phyloP scores from a whole-genome alignment of 1,140 invertebrate genomes.

The Ceratina japonica region DNA sequence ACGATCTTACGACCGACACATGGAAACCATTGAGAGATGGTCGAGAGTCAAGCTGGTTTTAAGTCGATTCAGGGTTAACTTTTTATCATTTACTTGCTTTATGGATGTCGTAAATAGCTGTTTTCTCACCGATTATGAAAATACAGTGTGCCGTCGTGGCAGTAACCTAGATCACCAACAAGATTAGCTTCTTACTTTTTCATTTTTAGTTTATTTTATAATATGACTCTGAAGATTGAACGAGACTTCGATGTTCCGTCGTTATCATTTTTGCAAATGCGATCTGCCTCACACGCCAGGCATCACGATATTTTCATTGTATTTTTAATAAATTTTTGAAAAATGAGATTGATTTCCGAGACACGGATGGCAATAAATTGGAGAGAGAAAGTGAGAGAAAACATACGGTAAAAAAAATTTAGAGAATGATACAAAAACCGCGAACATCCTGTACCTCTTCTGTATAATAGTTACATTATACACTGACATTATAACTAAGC shows the following conservation, averaged over 20 bases:
- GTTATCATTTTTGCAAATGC: background rate
- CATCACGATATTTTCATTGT: slow-evolving; percentile 43
- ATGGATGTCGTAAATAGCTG: slow-evolving; percentile 48
- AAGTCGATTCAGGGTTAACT: slow-evolving; percentile 56
- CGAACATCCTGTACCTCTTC: slow-evolving; percentile 72
- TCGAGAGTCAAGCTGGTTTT: slow-evolving; percentile 65
- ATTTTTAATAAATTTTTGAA: slow-evolving; percentile 30
- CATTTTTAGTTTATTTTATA: background rate
- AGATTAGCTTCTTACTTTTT: slow-evolving; percentile 3
- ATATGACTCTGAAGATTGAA: background rate
- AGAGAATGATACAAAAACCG: slow-evolving; percentile 53
- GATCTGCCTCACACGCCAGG: slow-evolving; percentile 6
- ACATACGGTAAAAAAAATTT: slow-evolving; percentile 39
- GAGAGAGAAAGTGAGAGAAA: slow-evolving; percentile 20
- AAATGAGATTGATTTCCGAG: slow-evolving; percentile 41
- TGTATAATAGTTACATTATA: slow-evolving; percentile 75
- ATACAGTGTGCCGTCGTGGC: slow-evolving; percentile 40
- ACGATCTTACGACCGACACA: slow-evolving; percentile 55
- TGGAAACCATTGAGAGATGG: slow-evolving; percentile 51
- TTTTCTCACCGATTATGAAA: slow-evolving; percentile 41
- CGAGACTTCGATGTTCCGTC: background rate
- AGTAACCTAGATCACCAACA: slow-evolving; percentile 2
- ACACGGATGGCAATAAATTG: background rate
- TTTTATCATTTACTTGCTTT: slow-evolving; percentile 56
- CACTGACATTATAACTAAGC: slow-evolving; percentile 70